Evolutionary conservation across 2,797 vertebrate genomes (phyloP).

Genomic region (Myiotriccus ornatus): DNA sequence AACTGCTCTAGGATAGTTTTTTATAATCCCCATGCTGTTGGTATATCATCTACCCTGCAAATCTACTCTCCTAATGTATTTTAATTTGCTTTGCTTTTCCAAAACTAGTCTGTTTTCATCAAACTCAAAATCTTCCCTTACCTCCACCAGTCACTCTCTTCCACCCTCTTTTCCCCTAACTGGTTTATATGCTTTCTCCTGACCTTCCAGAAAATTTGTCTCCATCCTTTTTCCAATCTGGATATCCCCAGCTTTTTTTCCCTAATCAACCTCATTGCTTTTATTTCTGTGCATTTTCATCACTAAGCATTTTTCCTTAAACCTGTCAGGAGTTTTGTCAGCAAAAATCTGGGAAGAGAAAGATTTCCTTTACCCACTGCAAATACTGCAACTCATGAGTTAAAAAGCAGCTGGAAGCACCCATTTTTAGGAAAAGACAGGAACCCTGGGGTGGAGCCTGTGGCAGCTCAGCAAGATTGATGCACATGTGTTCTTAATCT

Average conservation of each 20-base stretch:
- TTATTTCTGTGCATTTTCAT: neutral
- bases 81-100: neutral
- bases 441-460: neutral
- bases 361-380: neutral
- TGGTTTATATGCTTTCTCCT: neutral
- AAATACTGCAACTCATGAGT: neutral
- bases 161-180: neutral
- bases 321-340: neutral
- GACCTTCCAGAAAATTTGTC: neutral
- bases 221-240: neutral
- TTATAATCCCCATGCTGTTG: neutral
- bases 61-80: neutral
- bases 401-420: neutral
- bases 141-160: neutral
- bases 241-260: neutral
- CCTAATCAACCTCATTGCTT: neutral
- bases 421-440: neutral
- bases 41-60: neutral
- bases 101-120: neutral
- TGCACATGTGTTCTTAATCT: accelerated
- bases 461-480: neutral
- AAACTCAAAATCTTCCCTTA: neutral
- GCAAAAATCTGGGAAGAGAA: neutral
- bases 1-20: neutral
- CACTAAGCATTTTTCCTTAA: neutral